Base-by-base conservation (phyloP, 1,140 invertebrate species). In the Octopus bimaculoides region DNA sequence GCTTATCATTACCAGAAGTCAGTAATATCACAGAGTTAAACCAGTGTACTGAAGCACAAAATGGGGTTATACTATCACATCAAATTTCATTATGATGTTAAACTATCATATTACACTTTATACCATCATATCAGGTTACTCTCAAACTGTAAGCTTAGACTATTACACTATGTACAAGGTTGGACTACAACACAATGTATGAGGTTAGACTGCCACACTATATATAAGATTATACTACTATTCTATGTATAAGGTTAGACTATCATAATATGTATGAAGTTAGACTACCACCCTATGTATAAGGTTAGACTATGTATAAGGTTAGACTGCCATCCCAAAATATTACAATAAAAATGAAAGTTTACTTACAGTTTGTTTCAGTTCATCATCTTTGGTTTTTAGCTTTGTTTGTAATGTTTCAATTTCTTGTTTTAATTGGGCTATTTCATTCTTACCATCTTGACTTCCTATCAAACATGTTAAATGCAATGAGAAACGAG, bases 331-430 rank as follows among this genome's bases (percentile, higher is more conserved):
- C 12, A 66, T 66, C 61, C 12, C n/a, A 66, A 66, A 14, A 66
- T 14, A 76, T 6, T 76, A n/a, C 75, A 76, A 14, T 66, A 14
- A 66, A 66, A 66, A n/a, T 66, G n/a, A n/a, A 12, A 66, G n/a
- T 14, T 12, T 41, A 82, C 86, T 84, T 81, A 88, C 87, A 78
- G 87, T 81, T 83, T 85, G 85, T 54, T 84, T 82, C 79, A 88
- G 79, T 66, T 84, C 77, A 69, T 79, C 79, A 81, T 88, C 84
- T 81, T 87, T 87, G 75, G 87, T 87, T 78, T 80, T 77, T 77
- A 88, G 53, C 75, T 88, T 79, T 77, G 82, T 76, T 75, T 81
- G 83, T 52, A 87, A 73, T 5, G 54, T 79, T 77, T 87, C 82
- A 52, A 89, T 52, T 83, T 84, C 83, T 78, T 82, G 80, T 81